These are phyloP conservation scores for Monoplex corrugatus DNA, from an alignment of 2,888 invertebrate species.

Conservation along the genomic window DNA sequence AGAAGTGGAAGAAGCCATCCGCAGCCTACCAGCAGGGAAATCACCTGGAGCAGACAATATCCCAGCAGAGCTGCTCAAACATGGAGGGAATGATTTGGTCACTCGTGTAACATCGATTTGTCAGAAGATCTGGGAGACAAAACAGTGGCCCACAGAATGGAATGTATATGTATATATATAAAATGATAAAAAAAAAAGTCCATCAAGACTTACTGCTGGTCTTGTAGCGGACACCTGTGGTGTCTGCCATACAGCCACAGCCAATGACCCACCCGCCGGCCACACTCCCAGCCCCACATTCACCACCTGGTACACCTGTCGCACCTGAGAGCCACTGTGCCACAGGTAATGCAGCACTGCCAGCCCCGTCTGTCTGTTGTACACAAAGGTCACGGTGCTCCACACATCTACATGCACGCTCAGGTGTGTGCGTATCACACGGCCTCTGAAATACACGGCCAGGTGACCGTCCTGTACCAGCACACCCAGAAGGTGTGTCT, in stretches of 20 bases:
- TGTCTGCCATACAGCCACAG: slow-evolving; percentile 62
- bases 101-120: no score
- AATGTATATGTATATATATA: no score
- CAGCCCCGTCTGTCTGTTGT: slow-evolving; percentile 47
- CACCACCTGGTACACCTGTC: slow-evolving; percentile 23
- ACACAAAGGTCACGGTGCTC: slow-evolving; percentile 60
- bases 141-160: no score
- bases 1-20: no score
- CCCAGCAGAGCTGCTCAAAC: no score
- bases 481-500: slow-evolving; percentile 53
- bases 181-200: no score
- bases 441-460: slow-evolving; percentile 49
- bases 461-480: slow-evolving; percentile 53
- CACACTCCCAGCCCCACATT: slow-evolving; percentile 57
- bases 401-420: slow-evolving; percentile 55
- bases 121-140: no score
- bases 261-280: slow-evolving; percentile 61
- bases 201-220: slow-evolving; percentile 53
- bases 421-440: slow-evolving; percentile 47
- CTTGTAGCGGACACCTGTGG: slow-evolving; percentile 49
- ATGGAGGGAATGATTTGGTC: no score
- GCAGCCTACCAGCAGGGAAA: no score
- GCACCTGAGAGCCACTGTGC: neutral
- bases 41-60: no score
- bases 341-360: slow-evolving; percentile 56